phyloP scores from a whole-genome alignment of 1,140 invertebrate genomes.

The Calephelis nemesis region DNA sequence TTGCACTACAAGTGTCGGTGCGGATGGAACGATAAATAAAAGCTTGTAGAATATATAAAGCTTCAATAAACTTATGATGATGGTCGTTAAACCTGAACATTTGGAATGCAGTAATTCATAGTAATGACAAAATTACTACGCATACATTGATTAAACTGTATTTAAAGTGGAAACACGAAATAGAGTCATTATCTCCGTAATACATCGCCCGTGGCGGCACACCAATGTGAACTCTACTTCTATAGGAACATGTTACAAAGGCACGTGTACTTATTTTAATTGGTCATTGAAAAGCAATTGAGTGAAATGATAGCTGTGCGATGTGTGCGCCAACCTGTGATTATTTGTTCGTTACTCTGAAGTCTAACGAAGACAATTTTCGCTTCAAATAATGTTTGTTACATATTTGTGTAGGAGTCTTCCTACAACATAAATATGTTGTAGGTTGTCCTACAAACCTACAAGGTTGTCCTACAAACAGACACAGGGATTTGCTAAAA shows the following conservation, averaged over 20 bases:
- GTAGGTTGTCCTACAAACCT: no score
- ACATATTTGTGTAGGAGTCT: no score
- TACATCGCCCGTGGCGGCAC: neutral
- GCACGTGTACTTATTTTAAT: constrained; percentile 5
- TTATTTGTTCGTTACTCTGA: neutral
- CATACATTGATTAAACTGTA: constrained; percentile 16
- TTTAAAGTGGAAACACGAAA: constrained; percentile 27
- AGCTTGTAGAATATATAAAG: no score
- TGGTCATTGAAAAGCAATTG: constrained; percentile 27
- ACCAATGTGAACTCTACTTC: neutral
- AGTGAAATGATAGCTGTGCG: constrained; percentile 30
- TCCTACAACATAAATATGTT: no score
- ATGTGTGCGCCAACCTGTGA: constrained; percentile 17
- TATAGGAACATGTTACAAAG: neutral
- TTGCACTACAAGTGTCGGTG: no score
- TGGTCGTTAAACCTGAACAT: neutral
- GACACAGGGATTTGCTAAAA: no score
- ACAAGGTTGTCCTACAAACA: no score
- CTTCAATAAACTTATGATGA: no score
- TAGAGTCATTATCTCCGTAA: constrained; percentile 28
- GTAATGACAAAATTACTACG: constrained; percentile 1
- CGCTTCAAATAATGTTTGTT: neutral
- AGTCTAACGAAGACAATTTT: neutral
- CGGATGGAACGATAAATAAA: no score
- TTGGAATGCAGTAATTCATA: constrained; percentile 6